Conservation (phyloP, 1,140 invertebrate genomes). For the Nomia melanderi region DNA sequence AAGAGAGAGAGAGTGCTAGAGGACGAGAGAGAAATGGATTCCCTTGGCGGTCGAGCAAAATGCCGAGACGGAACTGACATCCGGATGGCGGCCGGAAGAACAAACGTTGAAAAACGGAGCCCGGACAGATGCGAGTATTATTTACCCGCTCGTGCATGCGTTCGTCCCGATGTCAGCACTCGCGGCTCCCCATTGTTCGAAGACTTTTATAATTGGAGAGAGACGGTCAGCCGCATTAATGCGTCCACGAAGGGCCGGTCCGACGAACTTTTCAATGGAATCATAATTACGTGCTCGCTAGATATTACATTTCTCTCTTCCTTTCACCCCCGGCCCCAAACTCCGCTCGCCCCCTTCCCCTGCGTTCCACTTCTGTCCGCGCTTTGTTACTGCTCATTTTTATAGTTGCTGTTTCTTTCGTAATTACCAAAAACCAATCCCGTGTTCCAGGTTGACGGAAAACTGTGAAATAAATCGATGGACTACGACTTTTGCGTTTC, state of each 20-base stretch:
- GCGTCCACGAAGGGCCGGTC: slow-evolving; percentile 54
- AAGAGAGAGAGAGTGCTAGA: not conserved
- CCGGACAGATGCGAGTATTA: slow-evolving; percentile 66
- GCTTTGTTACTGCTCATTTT: slow-evolving; percentile 48
- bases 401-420: slow-evolving; percentile 48
- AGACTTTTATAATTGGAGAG: slow-evolving; percentile 72
- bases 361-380: slow-evolving; percentile 23
- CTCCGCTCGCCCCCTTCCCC: not conserved
- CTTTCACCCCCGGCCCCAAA: not conserved
- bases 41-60: slow-evolving; percentile 43
- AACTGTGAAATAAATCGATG: not conserved
- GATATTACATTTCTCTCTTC: slow-evolving; percentile 53
- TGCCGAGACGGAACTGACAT: slow-evolving; percentile 56
- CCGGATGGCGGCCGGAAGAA: slow-evolving; percentile 62
- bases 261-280: slow-evolving; percentile 71
- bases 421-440: not conserved
- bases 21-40: not conserved
- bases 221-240: slow-evolving; percentile 66
- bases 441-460: not conserved
- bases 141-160: slow-evolving; percentile 57
- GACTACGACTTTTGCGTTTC: too few relatives aligned
- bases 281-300: slow-evolving; percentile 69
- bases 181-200: slow-evolving; percentile 67
- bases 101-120: slow-evolving; percentile 58
- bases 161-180: slow-evolving; percentile 57